Base-by-base conservation (phyloP, 2,113 vertebrate genomes). In the Nannobrachium achirus region DNA sequence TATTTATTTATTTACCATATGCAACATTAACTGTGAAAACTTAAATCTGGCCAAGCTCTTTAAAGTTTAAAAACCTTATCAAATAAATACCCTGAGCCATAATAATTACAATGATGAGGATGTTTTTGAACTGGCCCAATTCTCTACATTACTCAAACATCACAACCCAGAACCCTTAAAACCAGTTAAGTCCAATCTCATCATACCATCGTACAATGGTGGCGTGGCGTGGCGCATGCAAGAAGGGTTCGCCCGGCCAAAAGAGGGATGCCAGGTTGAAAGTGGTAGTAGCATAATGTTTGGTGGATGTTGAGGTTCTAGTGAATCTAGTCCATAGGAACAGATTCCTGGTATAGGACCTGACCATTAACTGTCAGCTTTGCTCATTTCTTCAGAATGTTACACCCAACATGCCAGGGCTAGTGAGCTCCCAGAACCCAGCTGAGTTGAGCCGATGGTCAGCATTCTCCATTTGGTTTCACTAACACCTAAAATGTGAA, bases 11-110 rank as follows among this genome's bases (percentile, higher is more conserved):
- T 63, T 61, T 66, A 52, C 61, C 33, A 51, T 71, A 68, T 63
- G 71, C 69, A 18, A 66, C 64, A 77, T 73, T 69, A 78, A 71
- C 74, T 75, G 62, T 84, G 87, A 83, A 89, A 88, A 89, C 83
- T 78, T 33, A 71, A 57, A 58, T 77, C 44, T 80, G 68, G 19
- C 40, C 41, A 67, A 69, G 19, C 68, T 62, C 59, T 77, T 57
- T 38, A 68, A 16, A 13, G 59, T 73, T 78, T 77, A 63, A 86
- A 78, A 60, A 10, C 53, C 69, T 63, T 19, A 81, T 20, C 59
- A 80, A 73, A 80, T 75, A 82, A 63, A 59, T 81, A 82, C 61
- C 82, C 83, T 85, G 78, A 77, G 80, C 88, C 63, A 72, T 78
- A 65, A 69, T 69, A 82, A 78, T 63, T 77, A 71, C 25, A 80